Conservation (phyloP, 2,797 vertebrate species). For the Acanthopagrus latus region DNA sequence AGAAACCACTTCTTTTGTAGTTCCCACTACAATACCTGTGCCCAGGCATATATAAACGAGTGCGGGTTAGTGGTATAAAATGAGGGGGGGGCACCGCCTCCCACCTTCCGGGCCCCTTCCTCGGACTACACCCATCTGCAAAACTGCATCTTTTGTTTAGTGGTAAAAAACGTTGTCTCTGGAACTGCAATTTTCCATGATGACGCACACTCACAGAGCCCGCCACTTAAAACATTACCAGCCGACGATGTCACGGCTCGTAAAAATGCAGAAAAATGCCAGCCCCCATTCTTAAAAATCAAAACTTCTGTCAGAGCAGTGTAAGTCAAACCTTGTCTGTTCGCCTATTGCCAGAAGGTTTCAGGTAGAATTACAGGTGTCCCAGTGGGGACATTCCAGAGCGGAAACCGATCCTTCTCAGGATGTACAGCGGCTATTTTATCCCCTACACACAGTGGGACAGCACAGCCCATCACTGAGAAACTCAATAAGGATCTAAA, state of each 20-base stretch:
- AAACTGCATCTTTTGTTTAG: too few species aligned
- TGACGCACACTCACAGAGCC: not conserved
- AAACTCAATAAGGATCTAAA: not conserved
- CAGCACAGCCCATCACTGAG: not conserved
- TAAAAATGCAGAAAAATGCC: not conserved
- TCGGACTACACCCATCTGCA: too few species aligned
- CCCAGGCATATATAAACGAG: too few species aligned
- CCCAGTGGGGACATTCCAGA: conserved; percentile 4
- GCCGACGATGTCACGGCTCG: too few species aligned
- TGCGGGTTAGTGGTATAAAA: too few species aligned
- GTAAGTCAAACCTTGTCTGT: not conserved
- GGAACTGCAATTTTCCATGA: too few species aligned
- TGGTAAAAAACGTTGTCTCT: too few species aligned
- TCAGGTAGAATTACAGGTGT: conserved; percentile 29
- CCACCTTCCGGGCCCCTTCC: too few species aligned
- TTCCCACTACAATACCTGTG: too few species aligned
- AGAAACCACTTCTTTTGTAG: too few species aligned
- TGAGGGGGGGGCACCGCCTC: too few species aligned
- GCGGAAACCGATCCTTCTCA: conserved; percentile 20
- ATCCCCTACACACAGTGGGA: conserved; percentile 1
- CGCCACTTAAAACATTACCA: too few species aligned
- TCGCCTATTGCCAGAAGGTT: not conserved
- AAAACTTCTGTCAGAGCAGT: not conserved
- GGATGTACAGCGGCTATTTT: not conserved
- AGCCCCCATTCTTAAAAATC: not conserved